phyloP scores from a whole-genome alignment of 1,140 invertebrate species.

The Aporrectodea caliginosa region DNA sequence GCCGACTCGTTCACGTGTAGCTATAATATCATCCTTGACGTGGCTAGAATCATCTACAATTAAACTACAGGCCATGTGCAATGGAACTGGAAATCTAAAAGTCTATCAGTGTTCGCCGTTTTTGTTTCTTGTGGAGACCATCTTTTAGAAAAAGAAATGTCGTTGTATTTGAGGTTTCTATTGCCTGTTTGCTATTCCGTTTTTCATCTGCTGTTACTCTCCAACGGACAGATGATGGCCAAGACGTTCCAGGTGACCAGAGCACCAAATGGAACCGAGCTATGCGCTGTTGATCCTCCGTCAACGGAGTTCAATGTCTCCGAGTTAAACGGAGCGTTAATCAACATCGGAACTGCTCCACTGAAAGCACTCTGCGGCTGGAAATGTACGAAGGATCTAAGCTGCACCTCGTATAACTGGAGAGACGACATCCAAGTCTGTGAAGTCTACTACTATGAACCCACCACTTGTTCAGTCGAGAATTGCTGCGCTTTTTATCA shows the following conservation, averaged over 20 bases:
- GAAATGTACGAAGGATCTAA: neutral
- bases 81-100: no score
- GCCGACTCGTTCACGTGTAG: no score
- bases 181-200: no score
- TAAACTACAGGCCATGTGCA: no score
- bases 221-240: no score
- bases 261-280: neutral
- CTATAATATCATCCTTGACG: no score
- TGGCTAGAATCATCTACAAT: no score
- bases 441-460: neutral
- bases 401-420: neutral
- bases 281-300: neutral
- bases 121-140: no score
- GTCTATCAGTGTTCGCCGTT: no score
- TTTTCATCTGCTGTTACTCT: no score
- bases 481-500: neutral
- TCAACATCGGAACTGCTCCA: neutral
- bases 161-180: no score
- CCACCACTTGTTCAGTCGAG: neutral
- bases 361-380: neutral
- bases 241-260: neutral
- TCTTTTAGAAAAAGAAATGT: no score
- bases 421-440: neutral
- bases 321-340: neutral
- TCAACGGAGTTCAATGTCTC: neutral